Evolutionary conservation across 2,888 invertebrate genomes (phyloP).

Genomic region (Apamea anceps): DNA sequence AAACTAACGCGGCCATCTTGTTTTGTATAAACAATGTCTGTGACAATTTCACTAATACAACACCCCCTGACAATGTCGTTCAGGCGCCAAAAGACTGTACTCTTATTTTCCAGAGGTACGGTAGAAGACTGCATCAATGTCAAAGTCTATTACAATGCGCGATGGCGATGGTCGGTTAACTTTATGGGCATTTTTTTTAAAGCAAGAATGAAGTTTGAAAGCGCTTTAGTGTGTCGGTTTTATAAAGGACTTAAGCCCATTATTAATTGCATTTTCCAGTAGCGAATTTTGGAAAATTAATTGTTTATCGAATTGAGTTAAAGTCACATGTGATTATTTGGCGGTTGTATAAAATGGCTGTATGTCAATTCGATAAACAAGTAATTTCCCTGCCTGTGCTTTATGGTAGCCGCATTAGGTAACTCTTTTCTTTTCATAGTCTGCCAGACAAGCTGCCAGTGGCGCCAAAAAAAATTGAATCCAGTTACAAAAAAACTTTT

Average conservation of each 20-base stretch:
- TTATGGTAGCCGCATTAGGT: too few species aligned
- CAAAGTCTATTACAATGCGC: not conserved
- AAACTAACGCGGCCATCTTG: too few species aligned
- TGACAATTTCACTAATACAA: too few species aligned
- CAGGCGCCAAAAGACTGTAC: too few species aligned
- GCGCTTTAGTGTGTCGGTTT: not conserved
- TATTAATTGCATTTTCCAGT: not conserved
- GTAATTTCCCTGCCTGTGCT: not conserved
- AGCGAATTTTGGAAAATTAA: not conserved
- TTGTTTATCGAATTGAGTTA: not conserved
- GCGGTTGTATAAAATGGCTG: not conserved
- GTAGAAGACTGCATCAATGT: slow-evolving; percentile 1
- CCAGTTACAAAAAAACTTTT: too few species aligned
- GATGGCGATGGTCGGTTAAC: not conserved
- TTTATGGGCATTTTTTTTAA: not conserved
- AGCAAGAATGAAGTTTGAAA: not conserved
- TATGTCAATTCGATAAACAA: not conserved
- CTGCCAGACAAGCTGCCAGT: not conserved
- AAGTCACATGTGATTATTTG: not conserved
- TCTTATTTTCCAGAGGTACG: too few species aligned
- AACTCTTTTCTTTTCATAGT: not conserved
- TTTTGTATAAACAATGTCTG: too few species aligned
- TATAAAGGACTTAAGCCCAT: not conserved
- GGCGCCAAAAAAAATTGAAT: too few species aligned
- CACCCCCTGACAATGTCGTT: too few species aligned